Base-by-base conservation (phyloP, 2,113 vertebrate genomes). In the Thymallus thymallus region DNA sequence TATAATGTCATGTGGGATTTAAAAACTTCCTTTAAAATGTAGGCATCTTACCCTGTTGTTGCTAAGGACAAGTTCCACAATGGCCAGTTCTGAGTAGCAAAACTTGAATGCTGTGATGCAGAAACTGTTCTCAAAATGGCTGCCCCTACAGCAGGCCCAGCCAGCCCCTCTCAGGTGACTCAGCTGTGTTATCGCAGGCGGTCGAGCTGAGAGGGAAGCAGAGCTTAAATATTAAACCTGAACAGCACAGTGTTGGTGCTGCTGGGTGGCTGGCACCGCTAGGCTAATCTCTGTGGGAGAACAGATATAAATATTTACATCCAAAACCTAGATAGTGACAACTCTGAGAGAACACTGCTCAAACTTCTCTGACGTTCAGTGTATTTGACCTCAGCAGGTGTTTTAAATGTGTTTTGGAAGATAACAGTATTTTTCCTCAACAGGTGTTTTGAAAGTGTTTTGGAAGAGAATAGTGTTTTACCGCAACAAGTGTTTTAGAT, bases 221-320 rank as follows among this genome's bases (percentile, higher is more conserved):
- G 72, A 81, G 88, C 72, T 91, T 90, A 91, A 90, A 86, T 73
- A 92, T 92, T 91, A 91, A 92, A 85, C 89, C 77, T 69, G 71
- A 26, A 20, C 70, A 72, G 22, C 5, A 22, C 35, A 10, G 76
- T 64, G 70, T 76, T 78, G 80, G 32, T 67, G 79, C 79, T 79
- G 71, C 6, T 23, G 46, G 45, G 58, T 76, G 80, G 81, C 68
- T 76, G 80, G 82, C 68, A 85, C 78, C 3, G 41, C 55, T 77
- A 12, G 41, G 74, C 69, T 87, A 86, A 87, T 85, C 84, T 79
- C 64, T 79, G 76, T 29, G 76, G 20, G 67, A 74, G 29, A 10
- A 32, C 60, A 63, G 3, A 14, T 63, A 55, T 16, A 23, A 22
- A 64, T 76, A 69, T 63, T 76, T 69, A 65, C 72, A 77, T 64